Evolutionary conservation across 2,797 vertebrate species (phyloP), one percentile per base, ranked within the genome.

Genomic region (Urosaurus nigricauda): DNA sequence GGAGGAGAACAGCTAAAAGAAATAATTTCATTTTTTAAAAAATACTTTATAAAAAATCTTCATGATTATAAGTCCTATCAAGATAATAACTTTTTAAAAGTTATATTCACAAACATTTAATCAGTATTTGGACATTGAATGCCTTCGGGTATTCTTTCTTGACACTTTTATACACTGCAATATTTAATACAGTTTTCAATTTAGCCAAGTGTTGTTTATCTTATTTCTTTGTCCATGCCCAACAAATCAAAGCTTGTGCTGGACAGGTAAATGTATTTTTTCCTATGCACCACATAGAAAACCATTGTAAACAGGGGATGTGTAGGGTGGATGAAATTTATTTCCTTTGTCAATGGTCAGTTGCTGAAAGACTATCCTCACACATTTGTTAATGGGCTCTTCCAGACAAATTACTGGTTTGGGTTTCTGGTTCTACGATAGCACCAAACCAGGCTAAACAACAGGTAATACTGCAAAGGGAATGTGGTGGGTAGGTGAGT

Each of bases 341-440:
- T 84, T 47, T 68, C n/a, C 11, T 78, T 70, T 56, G 35, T 0
- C 29, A 4, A 65, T 88, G 8, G 19, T 88, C 75, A 85, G 24
- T 83, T 63, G 47, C 71, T 90, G 89, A 74, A 89, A 87, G 90
- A 11, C 21, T 88, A 47, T 14, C 84, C 14, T 92, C 90, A 86
- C 91, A 88, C 83, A 92, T 91, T 91, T 80, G 4, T 88, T 71
- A 87, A 37, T 70, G 71, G 56, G 88, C 84, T 43, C 78, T 89
- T 89, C 84, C 84, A 89, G 88, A 86, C 88, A 14, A 32, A 11
- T 17, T 82, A 47, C 43, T 86, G n/a, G 3, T 75, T 68, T 73
- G 78, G 24, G 14, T 2, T 65, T 35, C 75, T 85, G 43, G 70
- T 32, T 85, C 78, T 80, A 17, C 16, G 5, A 26, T 51, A 75